Conservation (phyloP, 2,888 invertebrate species). For the Caenorhabditis japonica region DNA sequence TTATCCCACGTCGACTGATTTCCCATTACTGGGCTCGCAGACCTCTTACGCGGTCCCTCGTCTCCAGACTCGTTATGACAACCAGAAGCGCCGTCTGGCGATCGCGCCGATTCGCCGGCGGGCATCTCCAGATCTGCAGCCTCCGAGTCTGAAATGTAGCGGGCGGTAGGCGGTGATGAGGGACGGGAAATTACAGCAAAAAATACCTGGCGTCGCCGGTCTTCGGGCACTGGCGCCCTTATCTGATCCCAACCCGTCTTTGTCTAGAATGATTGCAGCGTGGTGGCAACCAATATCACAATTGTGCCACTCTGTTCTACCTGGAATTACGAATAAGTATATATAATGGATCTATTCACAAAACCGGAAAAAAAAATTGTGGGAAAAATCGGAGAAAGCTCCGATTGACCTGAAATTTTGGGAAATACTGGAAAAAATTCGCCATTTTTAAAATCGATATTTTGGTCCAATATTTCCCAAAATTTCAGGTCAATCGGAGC, state of each 20-base stretch:
- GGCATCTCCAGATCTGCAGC: constrained; percentile 36
- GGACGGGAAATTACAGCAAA: too few species aligned
- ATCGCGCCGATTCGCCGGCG: constrained; percentile 33
- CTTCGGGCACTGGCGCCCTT: constrained; percentile 34
- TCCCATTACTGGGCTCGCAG: constrained; percentile 33
- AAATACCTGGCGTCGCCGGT: constrained; percentile 33
- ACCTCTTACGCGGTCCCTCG: constrained; percentile 40
- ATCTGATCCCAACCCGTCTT: constrained; percentile 51
- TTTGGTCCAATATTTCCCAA: too few species aligned
- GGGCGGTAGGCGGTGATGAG: too few species aligned
- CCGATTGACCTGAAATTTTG: too few species aligned
- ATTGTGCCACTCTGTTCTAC: constrained; percentile 42
- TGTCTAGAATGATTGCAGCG: constrained; percentile 48
- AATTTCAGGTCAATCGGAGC: too few species aligned
- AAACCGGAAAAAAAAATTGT: too few species aligned
- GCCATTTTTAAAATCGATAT: too few species aligned
- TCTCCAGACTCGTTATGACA: constrained; percentile 37
- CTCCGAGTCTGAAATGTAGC: constrained; percentile 26
- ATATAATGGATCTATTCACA: too few species aligned
- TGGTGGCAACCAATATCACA: constrained; percentile 43
- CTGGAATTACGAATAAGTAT: too few species aligned
- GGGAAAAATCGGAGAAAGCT: too few species aligned
- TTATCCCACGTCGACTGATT: constrained; percentile 38
- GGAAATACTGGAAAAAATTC: too few species aligned
- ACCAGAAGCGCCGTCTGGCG: constrained; percentile 23